A percentile compares a stretch with the other conserved stretches of the same genome.
These are phyloP conservation scores for Pandion haliaetus DNA, from an alignment of 2,113 vertebrate species.

Conservation along the genomic window DNA sequence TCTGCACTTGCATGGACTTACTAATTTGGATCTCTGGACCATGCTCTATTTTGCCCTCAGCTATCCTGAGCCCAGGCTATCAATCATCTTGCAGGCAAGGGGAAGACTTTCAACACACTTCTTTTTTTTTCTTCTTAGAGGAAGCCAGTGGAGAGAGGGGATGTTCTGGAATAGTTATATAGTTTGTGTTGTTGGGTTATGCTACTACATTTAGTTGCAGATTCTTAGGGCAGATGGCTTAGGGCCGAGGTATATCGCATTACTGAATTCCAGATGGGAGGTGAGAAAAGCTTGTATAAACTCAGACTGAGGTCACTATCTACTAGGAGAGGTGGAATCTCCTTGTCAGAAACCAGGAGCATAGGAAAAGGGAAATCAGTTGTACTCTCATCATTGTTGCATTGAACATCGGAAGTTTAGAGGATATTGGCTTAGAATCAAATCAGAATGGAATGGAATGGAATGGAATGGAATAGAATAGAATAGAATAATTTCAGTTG, in stretches of 20 bases:
- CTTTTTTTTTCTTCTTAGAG: background rate
- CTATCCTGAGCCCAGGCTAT: background rate
- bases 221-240: background rate
- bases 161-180: background rate
- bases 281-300: background rate
- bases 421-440: background rate
- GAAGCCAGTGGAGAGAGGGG: background rate
- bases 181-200: background rate
- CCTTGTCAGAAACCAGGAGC: background rate
- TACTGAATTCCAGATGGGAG: background rate
- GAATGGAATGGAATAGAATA: background rate
- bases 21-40: background rate
- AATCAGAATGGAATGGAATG: background rate
- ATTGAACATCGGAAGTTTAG: background rate
- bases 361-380: background rate
- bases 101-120: background rate
- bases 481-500: background rate
- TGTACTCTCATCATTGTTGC: background rate
- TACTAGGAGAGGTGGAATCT: background rate
- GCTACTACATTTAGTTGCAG: background rate
- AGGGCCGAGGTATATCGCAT: background rate
- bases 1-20: constrained; percentile 21
- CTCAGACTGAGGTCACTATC: background rate
- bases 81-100: background rate
- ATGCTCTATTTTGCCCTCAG: background rate